Evolutionary conservation across 2,888 invertebrate species (phyloP), one percentile per base, ranked within the genome.

Genomic region (Cheilosia variabilis): DNA sequence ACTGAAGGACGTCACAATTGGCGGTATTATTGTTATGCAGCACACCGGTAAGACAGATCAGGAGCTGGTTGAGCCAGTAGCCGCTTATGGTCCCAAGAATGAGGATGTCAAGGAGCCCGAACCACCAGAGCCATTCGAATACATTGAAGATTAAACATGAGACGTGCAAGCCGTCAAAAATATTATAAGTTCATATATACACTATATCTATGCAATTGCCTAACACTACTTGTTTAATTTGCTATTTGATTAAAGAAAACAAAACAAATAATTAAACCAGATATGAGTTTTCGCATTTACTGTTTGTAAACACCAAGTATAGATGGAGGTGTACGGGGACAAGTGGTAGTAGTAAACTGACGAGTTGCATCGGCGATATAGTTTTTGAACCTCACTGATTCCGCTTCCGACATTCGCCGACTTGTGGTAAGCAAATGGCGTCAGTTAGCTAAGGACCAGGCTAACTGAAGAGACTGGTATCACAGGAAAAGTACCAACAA

Each of bases 121-220:
- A 90, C 98, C 98, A 53, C 99, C 99, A 90, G 98, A 98, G 94
- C 98, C 99, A 87, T 99, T 99, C 91, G 98, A 98, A 93, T 99
- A 97, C 93, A 95, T 95, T 89, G 98, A 99, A 92, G 96, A 96
- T 89, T 91, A 92, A 90, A 89, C 24, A 13, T 9, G 9, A 7
- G 15, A 24, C 27, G 47, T 52, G 10, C 50, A 47, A 24, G n/a
- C 37, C 65, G 24, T 55, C 58, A 34, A 31, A 13, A 27, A 45
- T 73, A 62, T 62, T 62, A 55, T 63, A 68, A 68, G 31, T 50
- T 22, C 22, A 22, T 15, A 52, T 24, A 52, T 10, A 75, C 45
- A 15, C n/a, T 45, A 13, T 37, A 37, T 37, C 17, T 45, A 75
- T 53, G 47, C 73, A 68, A 75, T 68, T 68, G 22, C 55, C 22